Conservation (phyloP, 2,113 vertebrate species). For the Aegypius monachus region DNA sequence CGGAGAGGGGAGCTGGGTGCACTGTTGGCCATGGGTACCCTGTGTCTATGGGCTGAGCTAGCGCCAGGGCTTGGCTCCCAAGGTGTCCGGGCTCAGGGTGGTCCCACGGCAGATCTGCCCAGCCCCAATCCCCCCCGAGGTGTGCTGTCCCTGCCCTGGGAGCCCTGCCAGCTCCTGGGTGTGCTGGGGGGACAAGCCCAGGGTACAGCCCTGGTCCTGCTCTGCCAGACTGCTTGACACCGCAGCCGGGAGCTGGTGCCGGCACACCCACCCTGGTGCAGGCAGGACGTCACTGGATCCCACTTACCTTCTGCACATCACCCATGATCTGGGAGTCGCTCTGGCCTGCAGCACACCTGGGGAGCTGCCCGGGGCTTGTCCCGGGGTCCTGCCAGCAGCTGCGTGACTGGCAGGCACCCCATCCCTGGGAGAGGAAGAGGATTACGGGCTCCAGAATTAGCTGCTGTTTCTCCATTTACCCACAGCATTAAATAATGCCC, state of each 20-base stretch:
- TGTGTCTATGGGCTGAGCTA: background rate
- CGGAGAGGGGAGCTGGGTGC: background rate
- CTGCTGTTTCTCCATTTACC: conserved; percentile 76
- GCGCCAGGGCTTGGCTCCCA: background rate
- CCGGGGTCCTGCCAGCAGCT: background rate
- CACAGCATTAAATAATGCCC: conserved; percentile 82
- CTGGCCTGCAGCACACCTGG: background rate
- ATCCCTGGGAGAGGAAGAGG: conserved; percentile 54
- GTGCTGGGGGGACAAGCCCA: rapidly evolving
- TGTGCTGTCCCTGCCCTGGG: background rate
- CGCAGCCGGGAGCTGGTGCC: rapidly evolving
- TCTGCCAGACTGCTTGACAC: background rate
- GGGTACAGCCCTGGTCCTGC: background rate
- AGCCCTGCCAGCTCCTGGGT: background rate
- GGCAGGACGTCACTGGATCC: background rate
- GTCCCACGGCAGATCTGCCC: background rate
- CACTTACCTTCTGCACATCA: conserved; percentile 84
- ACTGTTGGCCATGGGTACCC: background rate
- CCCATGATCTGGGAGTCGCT: conserved; percentile 75
- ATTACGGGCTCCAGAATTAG: conserved; percentile 86
- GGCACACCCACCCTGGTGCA: rapidly evolving
- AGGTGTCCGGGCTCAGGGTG: background rate
- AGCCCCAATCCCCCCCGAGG: rapidly evolving
- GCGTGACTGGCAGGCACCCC: conserved; percentile 13
- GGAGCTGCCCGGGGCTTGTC: background rate